phyloP scores from a whole-genome alignment of 2,113 vertebrate species.

The Maccullochella peelii region DNA sequence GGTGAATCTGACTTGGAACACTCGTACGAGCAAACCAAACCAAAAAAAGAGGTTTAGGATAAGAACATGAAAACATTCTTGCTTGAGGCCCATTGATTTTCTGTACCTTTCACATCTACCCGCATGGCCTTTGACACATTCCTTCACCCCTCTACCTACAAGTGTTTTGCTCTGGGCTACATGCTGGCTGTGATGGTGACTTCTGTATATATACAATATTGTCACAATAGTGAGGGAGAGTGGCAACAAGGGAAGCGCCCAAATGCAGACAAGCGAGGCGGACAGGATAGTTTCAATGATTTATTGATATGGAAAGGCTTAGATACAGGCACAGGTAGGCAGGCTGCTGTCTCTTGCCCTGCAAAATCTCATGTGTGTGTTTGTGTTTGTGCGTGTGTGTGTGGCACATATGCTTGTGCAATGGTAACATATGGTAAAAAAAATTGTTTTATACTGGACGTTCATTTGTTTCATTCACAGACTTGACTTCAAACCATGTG shows the following conservation, averaged over 20 bases:
- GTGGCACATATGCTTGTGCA: too few species aligned
- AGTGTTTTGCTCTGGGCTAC: background rate
- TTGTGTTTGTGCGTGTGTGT: too few species aligned
- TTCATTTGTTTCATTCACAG: background rate
- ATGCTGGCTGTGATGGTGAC: background rate
- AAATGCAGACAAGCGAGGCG: too few species aligned
- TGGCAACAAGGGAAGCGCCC: too few species aligned
- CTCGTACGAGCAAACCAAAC: background rate
- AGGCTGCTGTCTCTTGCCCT: too few species aligned
- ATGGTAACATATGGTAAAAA: too few species aligned
- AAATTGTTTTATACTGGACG: too few species aligned
- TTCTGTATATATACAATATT: background rate
- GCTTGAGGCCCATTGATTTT: background rate
- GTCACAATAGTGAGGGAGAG: too few species aligned
- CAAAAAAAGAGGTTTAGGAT: background rate
- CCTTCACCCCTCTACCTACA: background rate
- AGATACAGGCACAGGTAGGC: too few species aligned
- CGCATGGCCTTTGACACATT: background rate
- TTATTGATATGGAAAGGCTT: too few species aligned
- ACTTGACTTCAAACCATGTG: background rate
- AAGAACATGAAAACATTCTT: background rate
- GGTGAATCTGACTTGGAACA: background rate
- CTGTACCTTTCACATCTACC: background rate
- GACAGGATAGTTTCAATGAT: too few species aligned
- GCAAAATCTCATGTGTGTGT: too few species aligned